Base-by-base conservation (phyloP, 2,797 vertebrate genomes). In the Catamblyrhynchus diadema region DNA sequence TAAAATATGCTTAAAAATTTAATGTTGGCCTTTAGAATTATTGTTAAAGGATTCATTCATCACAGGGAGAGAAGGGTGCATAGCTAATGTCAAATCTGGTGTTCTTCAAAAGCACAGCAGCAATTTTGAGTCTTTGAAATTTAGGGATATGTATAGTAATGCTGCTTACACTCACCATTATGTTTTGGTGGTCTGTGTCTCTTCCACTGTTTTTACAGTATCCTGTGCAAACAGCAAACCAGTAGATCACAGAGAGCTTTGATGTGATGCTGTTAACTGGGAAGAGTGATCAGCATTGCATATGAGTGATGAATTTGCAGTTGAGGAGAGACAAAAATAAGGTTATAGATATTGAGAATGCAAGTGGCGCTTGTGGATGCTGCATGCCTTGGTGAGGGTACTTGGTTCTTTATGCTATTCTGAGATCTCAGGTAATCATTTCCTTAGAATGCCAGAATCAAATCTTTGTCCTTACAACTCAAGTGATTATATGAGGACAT, bases 21-120 rank as follows among this genome's bases (percentile, higher is more conserved):
- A 35, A 27, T 41, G 8, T 42, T 87, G 33, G 8, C 48, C 12
- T 35, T 87, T 11, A 53, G 54, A 86, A n/a, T 69, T 62, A 21
- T 1, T 73, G 25, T n/a, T 79, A 28, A 72, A 72, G 62, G 48
- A 75, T 73, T 59, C n/a, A 4, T 71, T 53, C 9, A 54, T 81
- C 9, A 12, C 0, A 0, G n/a, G 28, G 39, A 66, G 59, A 27
- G 32, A 79, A n/a, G 51, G 3, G 4, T 62, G 48, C 30, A 7
- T 16, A 79, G 30, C 37, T 45, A 3, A 23, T 37, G n/a, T 70
- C 20, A 79, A 27, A 44, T 69, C 12, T 21, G 33, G 23, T 65
- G 9, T 65, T 73, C 37, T 61, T 79, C 30, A 65, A 25, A 91
- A 81, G 7, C 19, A 33, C 8, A 56, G 39, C 39, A 77, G 32